Evolutionary conservation across 1,140 invertebrate genomes (phyloP).

Genomic region (Riptortus pedestris): DNA sequence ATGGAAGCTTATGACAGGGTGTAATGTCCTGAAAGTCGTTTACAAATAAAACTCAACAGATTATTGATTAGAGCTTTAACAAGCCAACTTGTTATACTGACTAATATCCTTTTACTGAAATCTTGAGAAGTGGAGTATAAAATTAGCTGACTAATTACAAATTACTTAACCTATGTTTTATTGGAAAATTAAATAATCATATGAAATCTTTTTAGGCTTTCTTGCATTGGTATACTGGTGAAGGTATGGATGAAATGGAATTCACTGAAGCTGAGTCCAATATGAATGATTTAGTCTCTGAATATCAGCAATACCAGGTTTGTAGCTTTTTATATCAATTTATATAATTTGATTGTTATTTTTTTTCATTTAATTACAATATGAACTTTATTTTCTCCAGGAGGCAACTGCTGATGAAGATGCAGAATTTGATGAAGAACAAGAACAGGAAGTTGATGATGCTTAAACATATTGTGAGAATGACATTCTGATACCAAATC

Average conservation of each 20-base stretch:
- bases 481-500: too few relatives aligned
- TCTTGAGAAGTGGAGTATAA: too few relatives aligned
- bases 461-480: conserved; percentile 6
- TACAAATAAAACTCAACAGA: too few relatives aligned
- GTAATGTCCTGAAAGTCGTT: too few relatives aligned
- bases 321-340: conserved; percentile 30
- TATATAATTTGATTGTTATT: neutral
- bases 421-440: conserved; percentile 66
- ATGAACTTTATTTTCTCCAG: conserved; percentile 18
- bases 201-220: conserved; percentile 69
- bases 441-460: conserved; percentile 52
- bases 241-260: conserved; percentile 44
- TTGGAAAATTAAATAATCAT: too few relatives aligned
- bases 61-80: too few relatives aligned
- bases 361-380: neutral
- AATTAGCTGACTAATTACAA: too few relatives aligned
- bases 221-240: conserved; percentile 66
- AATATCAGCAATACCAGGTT: conserved; percentile 55
- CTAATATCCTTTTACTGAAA: too few relatives aligned
- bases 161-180: too few relatives aligned
- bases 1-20: too few relatives aligned
- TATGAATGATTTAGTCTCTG: conserved; percentile 56
- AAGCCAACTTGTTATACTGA: too few relatives aligned
- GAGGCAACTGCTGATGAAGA: conserved; percentile 73
- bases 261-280: conserved; percentile 47